Percentiles rank a stretch among this genome's conserved stretches.
Conservation (phyloP, 2,797 vertebrate genomes). For the Xiphophorus birchmanni region DNA sequence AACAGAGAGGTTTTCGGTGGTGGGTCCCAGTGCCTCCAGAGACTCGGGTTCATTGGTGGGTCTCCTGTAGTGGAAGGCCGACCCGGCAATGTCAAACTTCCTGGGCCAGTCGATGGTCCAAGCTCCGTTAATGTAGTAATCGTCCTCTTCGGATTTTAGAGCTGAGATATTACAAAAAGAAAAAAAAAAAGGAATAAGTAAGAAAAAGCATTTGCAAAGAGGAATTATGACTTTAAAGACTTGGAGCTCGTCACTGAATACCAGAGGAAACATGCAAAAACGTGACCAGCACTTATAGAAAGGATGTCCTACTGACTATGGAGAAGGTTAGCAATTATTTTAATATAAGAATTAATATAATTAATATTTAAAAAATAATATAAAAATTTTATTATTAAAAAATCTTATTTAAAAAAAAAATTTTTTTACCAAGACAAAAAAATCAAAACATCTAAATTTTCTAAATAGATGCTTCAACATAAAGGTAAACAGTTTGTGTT, state of each 20-base stretch:
- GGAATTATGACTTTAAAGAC: neutral
- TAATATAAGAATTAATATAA: no score
- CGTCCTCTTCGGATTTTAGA: conserved; percentile 93
- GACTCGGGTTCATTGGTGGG: conserved; percentile 94
- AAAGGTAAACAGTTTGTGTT: neutral
- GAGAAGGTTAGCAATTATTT: no score
- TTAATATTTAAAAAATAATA: no score
- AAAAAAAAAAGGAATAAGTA: no score
- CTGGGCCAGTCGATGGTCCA: conserved; percentile 99
- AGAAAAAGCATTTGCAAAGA: neutral
- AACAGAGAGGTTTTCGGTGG: conserved; percentile 91
- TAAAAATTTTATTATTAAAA: no score
- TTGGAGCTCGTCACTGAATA: neutral
- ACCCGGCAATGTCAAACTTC: conserved; percentile 96
- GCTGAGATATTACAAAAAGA: conserved; percentile 74
- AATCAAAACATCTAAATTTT: no score
- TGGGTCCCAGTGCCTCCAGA: conserved; percentile 93
- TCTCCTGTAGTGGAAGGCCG: conserved; percentile 96
- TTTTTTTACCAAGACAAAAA: no score
- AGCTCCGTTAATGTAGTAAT: conserved; percentile 98
- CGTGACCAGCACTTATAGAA: no score
- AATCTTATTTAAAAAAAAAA: no score
- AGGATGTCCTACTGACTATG: no score
- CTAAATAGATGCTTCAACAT: neutral
- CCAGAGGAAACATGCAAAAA: neutral